Conservation (phyloP, 1,140 invertebrate genomes). For the Micrasema longulum region DNA sequence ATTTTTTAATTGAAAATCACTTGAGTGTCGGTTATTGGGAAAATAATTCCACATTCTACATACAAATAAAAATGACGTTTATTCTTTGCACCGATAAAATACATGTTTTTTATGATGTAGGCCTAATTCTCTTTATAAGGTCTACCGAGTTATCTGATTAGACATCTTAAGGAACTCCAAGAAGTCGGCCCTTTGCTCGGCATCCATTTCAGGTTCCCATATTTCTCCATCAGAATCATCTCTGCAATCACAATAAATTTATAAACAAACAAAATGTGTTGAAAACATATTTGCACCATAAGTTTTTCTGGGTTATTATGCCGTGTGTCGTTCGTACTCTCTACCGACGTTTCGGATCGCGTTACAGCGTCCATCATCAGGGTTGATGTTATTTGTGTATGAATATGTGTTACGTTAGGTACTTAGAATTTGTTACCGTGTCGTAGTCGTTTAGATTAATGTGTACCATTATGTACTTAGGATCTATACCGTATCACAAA, state of each 20-base stretch:
- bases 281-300: too few relatives aligned
- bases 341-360: too few relatives aligned
- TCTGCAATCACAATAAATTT: conserved; percentile 57
- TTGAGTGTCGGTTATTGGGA: conserved; percentile 10
- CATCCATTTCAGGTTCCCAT: conserved; percentile 67
- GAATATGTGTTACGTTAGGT: too few relatives aligned
- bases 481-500: too few relatives aligned
- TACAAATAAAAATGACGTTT: conserved; percentile 30
- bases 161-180: conserved; percentile 67
- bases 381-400: too few relatives aligned
- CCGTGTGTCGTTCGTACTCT: too few relatives aligned
- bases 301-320: too few relatives aligned
- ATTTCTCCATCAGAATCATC: conserved; percentile 65
- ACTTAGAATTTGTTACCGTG: too few relatives aligned
- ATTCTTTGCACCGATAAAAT: conserved; percentile 20
- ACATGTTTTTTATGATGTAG: conserved; percentile 20
- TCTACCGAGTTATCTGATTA: conserved; percentile 65
- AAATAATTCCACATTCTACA: conserved; percentile 38
- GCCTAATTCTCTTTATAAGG: neutral
- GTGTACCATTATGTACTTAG: too few relatives aligned
- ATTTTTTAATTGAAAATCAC: conserved; percentile 35
- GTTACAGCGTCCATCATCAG: too few relatives aligned
- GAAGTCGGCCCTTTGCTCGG: conserved; percentile 66
- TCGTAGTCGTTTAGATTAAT: too few relatives aligned
- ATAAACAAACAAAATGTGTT: too few relatives aligned